phyloP scores from a whole-genome alignment of 2,888 invertebrate species.

The Volucella bombylans region DNA sequence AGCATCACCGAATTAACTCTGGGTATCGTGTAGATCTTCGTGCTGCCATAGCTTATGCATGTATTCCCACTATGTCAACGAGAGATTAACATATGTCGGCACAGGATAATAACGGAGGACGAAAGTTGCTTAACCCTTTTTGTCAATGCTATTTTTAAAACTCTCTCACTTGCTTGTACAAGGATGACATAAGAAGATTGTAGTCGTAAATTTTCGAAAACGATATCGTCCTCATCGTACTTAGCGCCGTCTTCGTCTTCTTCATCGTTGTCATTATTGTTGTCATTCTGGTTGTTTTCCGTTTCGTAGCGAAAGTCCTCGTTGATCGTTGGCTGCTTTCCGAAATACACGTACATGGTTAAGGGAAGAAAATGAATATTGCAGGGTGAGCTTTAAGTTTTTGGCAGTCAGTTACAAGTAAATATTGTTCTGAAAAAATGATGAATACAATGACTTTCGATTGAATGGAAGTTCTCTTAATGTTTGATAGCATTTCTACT shows the following conservation, averaged over 20 bases:
- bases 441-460: constrained; percentile 51
- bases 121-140: constrained; percentile 50
- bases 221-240: constrained; percentile 12
- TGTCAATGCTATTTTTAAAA: constrained; percentile 29
- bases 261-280: not conserved
- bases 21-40: constrained; percentile 3
- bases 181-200: constrained; percentile 57
- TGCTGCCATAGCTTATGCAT: constrained; percentile 19
- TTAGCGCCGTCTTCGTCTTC: not conserved
- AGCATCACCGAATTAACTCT: constrained; percentile 33
- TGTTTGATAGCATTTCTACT: constrained; percentile 47
- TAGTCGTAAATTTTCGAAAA: constrained; percentile 59
- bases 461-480: constrained; percentile 61
- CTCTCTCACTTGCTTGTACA: constrained; percentile 41
- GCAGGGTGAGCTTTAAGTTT: no score
- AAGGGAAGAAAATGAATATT: no score
- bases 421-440: not conserved
- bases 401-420: no score
- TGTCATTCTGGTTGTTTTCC: no score
- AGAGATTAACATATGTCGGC: constrained; percentile 63
- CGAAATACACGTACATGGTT: no score
- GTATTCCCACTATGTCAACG: constrained; percentile 45
- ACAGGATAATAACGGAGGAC: constrained; percentile 48
- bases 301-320: no score
- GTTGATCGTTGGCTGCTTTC: no score